Evolutionary conservation across 37 sponge, comb jelly and placozoan species (phyloP).

Genomic region (Theonella swinhoei): DNA sequence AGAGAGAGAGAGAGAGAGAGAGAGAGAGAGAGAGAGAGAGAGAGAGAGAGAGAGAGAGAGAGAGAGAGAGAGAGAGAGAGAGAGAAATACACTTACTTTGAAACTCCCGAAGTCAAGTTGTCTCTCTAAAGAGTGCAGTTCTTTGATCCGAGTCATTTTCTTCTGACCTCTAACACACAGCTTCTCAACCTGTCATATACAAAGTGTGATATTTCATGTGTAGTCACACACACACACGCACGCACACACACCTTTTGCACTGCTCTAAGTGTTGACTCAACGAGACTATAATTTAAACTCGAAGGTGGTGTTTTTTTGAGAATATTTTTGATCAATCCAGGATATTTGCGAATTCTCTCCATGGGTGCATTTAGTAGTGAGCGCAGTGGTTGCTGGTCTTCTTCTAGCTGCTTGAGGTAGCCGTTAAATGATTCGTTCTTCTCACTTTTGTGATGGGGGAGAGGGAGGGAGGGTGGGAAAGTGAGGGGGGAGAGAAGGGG

Average conservation of each 20-base stretch:
- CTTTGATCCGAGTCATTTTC: background rate
- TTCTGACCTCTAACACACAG: background rate
- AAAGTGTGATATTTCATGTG: background rate
- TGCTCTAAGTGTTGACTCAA: background rate
- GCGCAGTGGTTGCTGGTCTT: background rate
- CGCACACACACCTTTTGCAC: background rate
- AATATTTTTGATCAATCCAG: background rate
- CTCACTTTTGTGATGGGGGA: too few species aligned
- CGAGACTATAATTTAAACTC: background rate
- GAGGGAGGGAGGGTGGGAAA: too few species aligned
- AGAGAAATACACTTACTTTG: background rate
- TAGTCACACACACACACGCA: too few species aligned
- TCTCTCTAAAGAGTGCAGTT: background rate
- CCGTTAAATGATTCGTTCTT: background rate
- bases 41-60: constrained; percentile 2
- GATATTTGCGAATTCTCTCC: background rate
- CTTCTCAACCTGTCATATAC: background rate
- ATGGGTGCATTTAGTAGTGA: background rate
- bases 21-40: background rate
- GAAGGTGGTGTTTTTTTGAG: background rate
- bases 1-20: background rate
- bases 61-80: background rate
- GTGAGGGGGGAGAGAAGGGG: too few species aligned
- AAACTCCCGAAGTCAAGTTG: background rate
- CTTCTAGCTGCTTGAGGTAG: background rate